phyloP scores from a whole-genome alignment of 2,113 vertebrate genomes.

The Sialia sialis region DNA sequence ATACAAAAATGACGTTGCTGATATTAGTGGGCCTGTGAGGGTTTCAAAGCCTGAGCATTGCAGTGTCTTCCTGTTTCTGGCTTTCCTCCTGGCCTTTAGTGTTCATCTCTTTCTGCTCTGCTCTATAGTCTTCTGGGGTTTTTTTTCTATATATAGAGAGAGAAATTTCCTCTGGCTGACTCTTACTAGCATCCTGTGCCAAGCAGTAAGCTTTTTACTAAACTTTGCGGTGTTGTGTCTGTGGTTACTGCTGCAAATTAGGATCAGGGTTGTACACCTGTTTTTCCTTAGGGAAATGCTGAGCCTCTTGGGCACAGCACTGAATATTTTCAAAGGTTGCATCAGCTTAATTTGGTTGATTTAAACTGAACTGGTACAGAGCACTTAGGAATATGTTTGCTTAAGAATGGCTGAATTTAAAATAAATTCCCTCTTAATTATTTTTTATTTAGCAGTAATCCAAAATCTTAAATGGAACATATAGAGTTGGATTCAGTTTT shows the following conservation, averaged over 20 bases:
- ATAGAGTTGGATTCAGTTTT: background rate
- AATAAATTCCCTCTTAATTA: background rate
- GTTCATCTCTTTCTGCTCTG: background rate
- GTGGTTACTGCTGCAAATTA: background rate
- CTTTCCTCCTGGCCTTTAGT: background rate
- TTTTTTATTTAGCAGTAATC: background rate
- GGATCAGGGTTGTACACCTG: background rate
- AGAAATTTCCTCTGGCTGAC: background rate
- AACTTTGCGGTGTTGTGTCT: background rate
- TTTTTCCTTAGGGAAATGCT: background rate
- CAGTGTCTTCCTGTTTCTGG: background rate
- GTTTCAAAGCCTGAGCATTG: background rate
- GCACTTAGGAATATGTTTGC: fast-evolving
- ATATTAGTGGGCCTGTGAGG: background rate
- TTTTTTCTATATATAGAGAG: background rate
- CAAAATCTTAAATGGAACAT: background rate
- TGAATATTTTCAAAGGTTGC: background rate
- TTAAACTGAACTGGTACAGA: background rate
- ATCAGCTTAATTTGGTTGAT: background rate
- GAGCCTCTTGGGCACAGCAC: background rate
- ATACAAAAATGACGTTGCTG: background rate
- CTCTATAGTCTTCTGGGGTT: background rate
- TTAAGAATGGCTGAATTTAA: background rate
- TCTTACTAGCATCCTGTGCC: background rate
- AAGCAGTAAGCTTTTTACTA: background rate